Evolutionary conservation across 2,113 vertebrate genomes (phyloP).

Genomic region (Oryctolagus cuniculus): DNA sequence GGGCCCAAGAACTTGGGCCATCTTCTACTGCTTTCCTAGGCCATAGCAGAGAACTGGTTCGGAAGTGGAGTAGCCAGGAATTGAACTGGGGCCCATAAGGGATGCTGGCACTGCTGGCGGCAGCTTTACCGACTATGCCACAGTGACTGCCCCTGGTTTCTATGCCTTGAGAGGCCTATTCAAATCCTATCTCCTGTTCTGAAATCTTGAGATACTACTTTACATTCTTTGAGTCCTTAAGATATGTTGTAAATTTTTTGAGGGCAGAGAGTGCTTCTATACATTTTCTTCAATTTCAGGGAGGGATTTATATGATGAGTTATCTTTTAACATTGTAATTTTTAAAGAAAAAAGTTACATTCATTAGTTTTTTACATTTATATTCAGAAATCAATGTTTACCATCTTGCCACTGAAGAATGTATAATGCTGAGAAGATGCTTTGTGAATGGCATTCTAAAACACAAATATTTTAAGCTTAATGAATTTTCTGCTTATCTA

Average conservation of each 20-base stretch:
- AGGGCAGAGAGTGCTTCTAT: background rate
- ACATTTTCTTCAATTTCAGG: background rate
- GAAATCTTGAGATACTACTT: background rate
- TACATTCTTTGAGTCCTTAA: background rate
- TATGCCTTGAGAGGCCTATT: background rate
- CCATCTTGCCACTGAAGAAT: constrained; percentile 19
- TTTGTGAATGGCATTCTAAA: background rate
- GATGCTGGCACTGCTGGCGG: too few relatives aligned
- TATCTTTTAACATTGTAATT: background rate
- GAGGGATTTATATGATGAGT: background rate
- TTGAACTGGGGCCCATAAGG: too few relatives aligned
- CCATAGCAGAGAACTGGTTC: too few relatives aligned
- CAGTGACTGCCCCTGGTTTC: too few relatives aligned
- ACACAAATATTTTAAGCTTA: constrained; percentile 44
- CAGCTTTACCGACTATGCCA: too few relatives aligned
- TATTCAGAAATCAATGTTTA: background rate
- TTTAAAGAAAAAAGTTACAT: background rate
- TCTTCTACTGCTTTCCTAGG: too few relatives aligned
- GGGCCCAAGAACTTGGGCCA: too few relatives aligned
- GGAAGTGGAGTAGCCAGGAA: too few relatives aligned
- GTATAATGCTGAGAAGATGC: background rate
- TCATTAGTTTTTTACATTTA: constrained; percentile 26
- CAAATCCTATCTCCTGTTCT: background rate
- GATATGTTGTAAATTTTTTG: background rate
- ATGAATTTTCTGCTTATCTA: constrained; percentile 33